Percentiles rank a stretch among this genome's conserved stretches.
phyloP scores from a whole-genome alignment of 2,888 invertebrate species.

The Sialis fuliginosa region DNA sequence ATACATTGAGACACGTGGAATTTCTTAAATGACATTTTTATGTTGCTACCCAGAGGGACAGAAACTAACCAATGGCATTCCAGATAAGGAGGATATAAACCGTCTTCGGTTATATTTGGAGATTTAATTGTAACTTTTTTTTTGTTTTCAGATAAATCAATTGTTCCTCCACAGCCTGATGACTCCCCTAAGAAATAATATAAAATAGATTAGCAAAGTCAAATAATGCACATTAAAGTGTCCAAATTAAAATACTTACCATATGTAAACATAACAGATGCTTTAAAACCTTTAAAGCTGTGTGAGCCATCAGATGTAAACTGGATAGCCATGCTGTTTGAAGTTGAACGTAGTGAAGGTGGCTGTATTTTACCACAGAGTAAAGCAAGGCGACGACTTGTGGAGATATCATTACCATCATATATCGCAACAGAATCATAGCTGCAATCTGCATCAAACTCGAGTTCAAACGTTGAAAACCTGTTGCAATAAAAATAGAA shows the following conservation, averaged over 20 bases:
- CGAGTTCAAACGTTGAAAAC: constrained; percentile 36
- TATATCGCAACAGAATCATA: constrained; percentile 45
- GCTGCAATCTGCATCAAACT: constrained; percentile 29
- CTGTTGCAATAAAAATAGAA: constrained; percentile 11
- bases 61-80: constrained; percentile 61
- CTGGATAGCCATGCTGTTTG: constrained; percentile 37
- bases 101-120: constrained; percentile 24
- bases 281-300: constrained; percentile 35
- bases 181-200: constrained; percentile 20
- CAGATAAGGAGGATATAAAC: constrained; percentile 41
- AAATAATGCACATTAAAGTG: constrained; percentile 2
- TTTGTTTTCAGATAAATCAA: constrained; percentile 30
- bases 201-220: too few relatives aligned
- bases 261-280: constrained; percentile 38
- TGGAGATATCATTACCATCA: constrained; percentile 24
- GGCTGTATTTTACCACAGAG: constrained; percentile 48
- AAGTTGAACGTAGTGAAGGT: constrained; percentile 38
- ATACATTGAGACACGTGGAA: constrained; percentile 35
- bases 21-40: constrained; percentile 38
- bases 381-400: constrained; percentile 25
- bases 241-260: constrained; percentile 16
- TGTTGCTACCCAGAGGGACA: constrained; percentile 36
- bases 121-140: constrained; percentile 21
- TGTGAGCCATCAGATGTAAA: constrained; percentile 27
- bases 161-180: constrained; percentile 50